phyloP scores from a whole-genome alignment of 2,888 invertebrate species.

The Cataglyphis livida region DNA sequence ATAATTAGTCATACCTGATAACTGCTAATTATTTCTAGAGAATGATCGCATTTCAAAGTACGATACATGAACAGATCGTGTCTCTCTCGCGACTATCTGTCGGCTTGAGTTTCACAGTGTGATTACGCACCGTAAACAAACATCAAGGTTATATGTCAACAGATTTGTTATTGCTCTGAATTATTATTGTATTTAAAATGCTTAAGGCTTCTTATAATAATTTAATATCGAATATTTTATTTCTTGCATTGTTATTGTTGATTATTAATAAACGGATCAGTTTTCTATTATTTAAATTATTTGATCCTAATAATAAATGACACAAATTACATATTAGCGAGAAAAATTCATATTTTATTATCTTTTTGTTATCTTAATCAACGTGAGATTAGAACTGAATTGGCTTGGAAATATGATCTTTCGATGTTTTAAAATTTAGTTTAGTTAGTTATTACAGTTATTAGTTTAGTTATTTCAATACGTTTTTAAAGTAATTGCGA shows the following conservation, averaged over 20 bases:
- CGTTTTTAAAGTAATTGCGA: constrained; percentile 1
- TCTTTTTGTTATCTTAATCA: constrained; percentile 11
- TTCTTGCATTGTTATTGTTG: not conserved
- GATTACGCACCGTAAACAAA: not conserved
- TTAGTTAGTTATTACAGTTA: constrained; percentile 51
- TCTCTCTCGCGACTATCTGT: not conserved
- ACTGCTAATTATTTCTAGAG: not conserved
- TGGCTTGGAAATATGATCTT: no score
- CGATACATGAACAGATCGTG: not conserved
- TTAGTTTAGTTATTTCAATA: not conserved
- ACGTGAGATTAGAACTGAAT: no score
- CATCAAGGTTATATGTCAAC: not conserved
- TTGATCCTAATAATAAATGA: not conserved
- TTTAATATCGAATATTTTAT: not conserved
- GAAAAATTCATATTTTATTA: constrained; percentile 26
- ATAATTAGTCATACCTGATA: not conserved
- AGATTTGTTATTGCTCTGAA: not conserved
- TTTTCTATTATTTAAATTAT: not conserved
- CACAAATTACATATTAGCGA: not conserved
- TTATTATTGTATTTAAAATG: not conserved
- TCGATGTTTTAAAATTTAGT: constrained; percentile 74
- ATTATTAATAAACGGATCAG: not conserved
- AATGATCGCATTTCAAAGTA: not conserved
- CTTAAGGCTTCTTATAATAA: not conserved
- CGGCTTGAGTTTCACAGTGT: not conserved